These are phyloP conservation scores for Dipus sagitta DNA, from an alignment of 2,797 vertebrate species.

Conservation along the genomic window DNA sequence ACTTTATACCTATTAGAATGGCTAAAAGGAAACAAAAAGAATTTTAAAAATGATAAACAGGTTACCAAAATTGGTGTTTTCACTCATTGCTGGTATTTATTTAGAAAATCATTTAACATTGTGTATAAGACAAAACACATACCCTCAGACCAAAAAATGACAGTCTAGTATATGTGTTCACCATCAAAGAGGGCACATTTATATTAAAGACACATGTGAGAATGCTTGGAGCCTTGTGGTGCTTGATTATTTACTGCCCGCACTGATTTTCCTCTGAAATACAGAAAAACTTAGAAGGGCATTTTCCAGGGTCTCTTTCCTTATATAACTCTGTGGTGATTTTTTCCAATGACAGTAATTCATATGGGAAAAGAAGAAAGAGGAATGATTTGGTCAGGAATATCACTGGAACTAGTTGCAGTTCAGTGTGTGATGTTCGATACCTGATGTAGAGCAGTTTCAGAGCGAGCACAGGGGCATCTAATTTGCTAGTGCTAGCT, in stretches of 20 bases:
- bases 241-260: background rate
- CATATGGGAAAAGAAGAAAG: background rate
- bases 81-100: background rate
- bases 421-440: background rate
- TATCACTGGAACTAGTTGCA: background rate
- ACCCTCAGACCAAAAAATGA: accelerated
- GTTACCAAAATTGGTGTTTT: background rate
- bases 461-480: background rate
- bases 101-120: background rate
- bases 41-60: background rate
- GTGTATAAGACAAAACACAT: background rate
- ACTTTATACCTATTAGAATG: background rate
- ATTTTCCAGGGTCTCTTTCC: background rate
- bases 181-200: background rate
- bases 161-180: too few relatives aligned
- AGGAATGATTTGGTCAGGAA: background rate
- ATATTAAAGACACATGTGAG: background rate
- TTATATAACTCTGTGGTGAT: background rate
- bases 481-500: background rate
- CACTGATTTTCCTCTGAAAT: background rate
- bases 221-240: background rate
- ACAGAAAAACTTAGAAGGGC: background rate
- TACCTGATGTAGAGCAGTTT: background rate
- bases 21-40: background rate
- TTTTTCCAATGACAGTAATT: background rate